Percentiles rank a stretch among this genome's conserved stretches.
Conservation (phyloP, 2,113 vertebrate species). For the Eclectus roratus region DNA sequence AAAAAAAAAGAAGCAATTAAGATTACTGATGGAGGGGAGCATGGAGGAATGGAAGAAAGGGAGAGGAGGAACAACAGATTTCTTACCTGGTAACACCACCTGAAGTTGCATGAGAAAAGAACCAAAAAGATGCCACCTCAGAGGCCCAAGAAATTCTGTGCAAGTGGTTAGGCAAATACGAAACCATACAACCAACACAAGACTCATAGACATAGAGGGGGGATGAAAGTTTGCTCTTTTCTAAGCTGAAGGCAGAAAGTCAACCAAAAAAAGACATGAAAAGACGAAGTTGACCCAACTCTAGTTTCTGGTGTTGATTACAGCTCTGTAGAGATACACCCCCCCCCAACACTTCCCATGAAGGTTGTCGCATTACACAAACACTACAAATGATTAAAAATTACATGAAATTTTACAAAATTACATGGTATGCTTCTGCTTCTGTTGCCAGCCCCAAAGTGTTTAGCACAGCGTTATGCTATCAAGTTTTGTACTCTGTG, state of each 20-base stretch:
- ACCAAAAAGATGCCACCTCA: not conserved
- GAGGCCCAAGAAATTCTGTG: not conserved
- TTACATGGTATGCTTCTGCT: not conserved
- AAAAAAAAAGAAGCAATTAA: not conserved
- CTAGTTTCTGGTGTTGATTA: not conserved
- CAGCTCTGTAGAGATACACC: not conserved
- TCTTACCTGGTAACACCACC: not conserved
- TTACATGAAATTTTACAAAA: slow-evolving; percentile 29
- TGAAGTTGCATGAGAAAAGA: not conserved
- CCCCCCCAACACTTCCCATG: fast-evolving
- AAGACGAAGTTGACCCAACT: not conserved
- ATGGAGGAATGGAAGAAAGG: not conserved
- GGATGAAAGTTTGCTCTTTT: not conserved
- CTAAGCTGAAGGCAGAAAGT: not conserved
- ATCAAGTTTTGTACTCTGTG: slow-evolving; percentile 44
- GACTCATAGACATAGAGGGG: not conserved
- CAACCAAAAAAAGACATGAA: not conserved
- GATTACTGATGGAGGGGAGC: not conserved
- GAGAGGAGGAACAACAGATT: not conserved
- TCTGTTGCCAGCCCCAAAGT: not conserved
- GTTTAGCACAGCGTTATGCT: not conserved
- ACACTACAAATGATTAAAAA: slow-evolving; percentile 10
- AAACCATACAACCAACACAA: fast-evolving
- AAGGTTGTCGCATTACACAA: not conserved
- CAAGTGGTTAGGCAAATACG: not conserved